A percentile compares a stretch with the other conserved stretches of the same genome.
These are phyloP conservation scores for Nycticebus coucang DNA, from an alignment of 2,113 vertebrate genomes.

Conservation along the genomic window DNA sequence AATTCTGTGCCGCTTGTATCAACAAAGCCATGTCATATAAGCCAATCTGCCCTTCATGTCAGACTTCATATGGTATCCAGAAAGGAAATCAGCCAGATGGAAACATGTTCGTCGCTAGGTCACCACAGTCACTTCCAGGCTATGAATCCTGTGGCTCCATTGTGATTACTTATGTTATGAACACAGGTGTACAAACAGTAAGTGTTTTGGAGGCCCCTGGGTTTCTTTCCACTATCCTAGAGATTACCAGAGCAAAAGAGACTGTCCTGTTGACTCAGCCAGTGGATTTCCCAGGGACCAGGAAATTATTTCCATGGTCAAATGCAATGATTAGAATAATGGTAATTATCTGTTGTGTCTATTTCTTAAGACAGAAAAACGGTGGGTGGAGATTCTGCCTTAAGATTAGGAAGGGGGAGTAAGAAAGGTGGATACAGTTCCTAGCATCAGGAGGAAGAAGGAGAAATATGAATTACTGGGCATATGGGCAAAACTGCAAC, in stretches of 20 bases:
- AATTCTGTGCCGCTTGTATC: constrained; percentile 84
- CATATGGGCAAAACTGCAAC: background rate
- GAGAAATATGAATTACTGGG: background rate
- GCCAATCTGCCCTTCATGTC: constrained; percentile 83
- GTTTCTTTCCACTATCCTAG: background rate
- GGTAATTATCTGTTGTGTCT: constrained; percentile 11
- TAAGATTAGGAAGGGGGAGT: background rate
- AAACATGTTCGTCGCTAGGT: accelerated
- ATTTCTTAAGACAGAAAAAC: background rate
- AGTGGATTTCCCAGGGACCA: background rate
- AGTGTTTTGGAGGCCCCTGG: constrained; percentile 69
- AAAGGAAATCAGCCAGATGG: constrained; percentile 85
- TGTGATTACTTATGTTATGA: constrained; percentile 57
- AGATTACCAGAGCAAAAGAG: background rate
- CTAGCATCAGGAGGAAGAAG: constrained; percentile 6
- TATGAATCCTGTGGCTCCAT: constrained; percentile 71
- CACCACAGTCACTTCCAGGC: background rate
- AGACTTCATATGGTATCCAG: constrained; percentile 65
- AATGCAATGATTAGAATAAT: background rate
- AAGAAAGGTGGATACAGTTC: background rate
- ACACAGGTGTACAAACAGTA: constrained; percentile 81
- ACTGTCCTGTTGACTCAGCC: background rate
- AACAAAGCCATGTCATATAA: constrained; percentile 54
- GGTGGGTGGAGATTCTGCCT: background rate
- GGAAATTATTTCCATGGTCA: background rate